These are phyloP conservation scores for Columba guinea DNA, from an alignment of 2,797 vertebrate species.

Conservation along the genomic window DNA sequence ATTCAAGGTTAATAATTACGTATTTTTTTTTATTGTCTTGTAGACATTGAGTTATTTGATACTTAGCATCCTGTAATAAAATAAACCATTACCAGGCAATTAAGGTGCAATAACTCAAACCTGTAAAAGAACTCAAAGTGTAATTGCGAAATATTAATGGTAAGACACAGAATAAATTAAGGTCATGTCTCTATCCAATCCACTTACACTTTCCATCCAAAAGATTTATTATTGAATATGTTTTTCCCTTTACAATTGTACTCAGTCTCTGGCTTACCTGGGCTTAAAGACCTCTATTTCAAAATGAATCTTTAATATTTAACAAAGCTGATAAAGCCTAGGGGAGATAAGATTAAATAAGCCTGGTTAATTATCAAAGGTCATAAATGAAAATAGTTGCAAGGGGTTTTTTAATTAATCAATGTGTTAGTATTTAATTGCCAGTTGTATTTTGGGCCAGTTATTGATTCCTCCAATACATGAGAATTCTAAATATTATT, in stretches of 20 bases:
- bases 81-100: conserved; percentile 21
- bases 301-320: conserved; percentile 63
- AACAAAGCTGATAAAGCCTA: conserved; percentile 54
- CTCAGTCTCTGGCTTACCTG: conserved; percentile 43
- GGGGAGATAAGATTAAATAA: conserved; percentile 66
- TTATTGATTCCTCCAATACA: conserved; percentile 35
- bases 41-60: neutral
- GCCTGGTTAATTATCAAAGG: conserved; percentile 69
- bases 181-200: conserved; percentile 28
- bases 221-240: conserved; percentile 54
- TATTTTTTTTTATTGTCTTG: neutral
- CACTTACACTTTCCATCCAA: conserved; percentile 37
- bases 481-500: neutral
- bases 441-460: neutral
- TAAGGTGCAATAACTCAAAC: conserved; percentile 22
- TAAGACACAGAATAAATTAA: conserved; percentile 43
- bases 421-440: conserved; percentile 59
- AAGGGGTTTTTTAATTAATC: conserved; percentile 63
- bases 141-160: conserved; percentile 42
- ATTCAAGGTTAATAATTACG: neutral
- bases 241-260: conserved; percentile 21
- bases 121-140: neutral
- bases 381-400: conserved; percentile 68
- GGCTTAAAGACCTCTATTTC: conserved; percentile 44
- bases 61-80: conserved; percentile 13